Evolutionary conservation across 2,113 vertebrate species (phyloP).

Genomic region (Tragelaphus imberbis): DNA sequence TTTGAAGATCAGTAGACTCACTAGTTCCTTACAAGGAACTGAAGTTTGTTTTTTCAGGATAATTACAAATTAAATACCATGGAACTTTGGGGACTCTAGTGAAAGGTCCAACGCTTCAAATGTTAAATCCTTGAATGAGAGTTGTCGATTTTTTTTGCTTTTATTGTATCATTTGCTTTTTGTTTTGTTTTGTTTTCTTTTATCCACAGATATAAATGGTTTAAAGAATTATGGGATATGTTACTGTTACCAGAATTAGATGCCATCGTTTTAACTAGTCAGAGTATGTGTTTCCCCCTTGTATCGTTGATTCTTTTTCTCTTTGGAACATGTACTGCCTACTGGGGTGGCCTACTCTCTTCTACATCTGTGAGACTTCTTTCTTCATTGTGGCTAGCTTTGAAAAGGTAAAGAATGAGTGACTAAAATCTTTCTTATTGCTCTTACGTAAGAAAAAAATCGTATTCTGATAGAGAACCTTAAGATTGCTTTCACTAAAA

Average conservation of each 20-base stretch:
- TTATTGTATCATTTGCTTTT: neutral
- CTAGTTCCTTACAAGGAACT: neutral
- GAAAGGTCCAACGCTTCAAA: neutral
- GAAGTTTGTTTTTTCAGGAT: neutral
- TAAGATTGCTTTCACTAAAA: neutral
- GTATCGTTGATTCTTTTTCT: slow-evolving; percentile 90
- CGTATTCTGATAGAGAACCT: neutral
- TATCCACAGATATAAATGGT: slow-evolving; percentile 81
- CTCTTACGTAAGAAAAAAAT: neutral
- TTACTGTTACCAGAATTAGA: slow-evolving; percentile 81
- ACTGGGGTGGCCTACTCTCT: slow-evolving; percentile 89
- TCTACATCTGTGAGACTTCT: slow-evolving; percentile 80
- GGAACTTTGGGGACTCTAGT: neutral
- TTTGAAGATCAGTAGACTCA: neutral
- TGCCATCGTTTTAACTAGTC: slow-evolving; percentile 74
- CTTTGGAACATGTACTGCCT: slow-evolving; percentile 90
- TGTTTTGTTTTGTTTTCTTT: slow-evolving; percentile 42
- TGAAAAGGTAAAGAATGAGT: slow-evolving; percentile 85
- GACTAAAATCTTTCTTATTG: neutral
- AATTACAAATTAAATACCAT: neutral
- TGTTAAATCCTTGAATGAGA: neutral
- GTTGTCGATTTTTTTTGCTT: neutral
- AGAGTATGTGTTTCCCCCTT: slow-evolving; percentile 84
- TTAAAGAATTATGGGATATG: slow-evolving; percentile 79
- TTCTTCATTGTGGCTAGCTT: slow-evolving; percentile 84